Evolutionary conservation across 2,797 vertebrate species (phyloP), one percentile per base, ranked within the genome.

Genomic region (Caiman crocodilus): DNA sequence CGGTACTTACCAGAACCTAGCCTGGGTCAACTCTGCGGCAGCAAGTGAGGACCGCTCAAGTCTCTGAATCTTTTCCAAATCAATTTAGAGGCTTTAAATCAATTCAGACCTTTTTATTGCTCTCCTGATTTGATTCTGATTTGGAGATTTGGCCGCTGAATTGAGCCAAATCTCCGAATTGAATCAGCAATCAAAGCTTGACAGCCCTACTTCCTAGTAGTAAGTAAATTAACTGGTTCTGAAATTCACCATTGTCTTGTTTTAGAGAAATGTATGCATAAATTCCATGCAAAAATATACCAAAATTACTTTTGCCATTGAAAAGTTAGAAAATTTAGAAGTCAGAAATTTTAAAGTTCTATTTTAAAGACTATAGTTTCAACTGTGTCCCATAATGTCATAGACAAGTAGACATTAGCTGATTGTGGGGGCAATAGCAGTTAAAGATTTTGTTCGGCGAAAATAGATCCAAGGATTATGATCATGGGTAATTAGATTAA

Each of bases 211-310:
- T 50, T 50, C 9, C 42, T 50, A 50, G 42, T 50, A 50, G 42
- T 50, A 50, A 50, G 42, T 50, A 74, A 93, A 95, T 90, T 93
- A 92, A 83, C 32, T 89, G 93, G 81, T 92, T 56, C 92, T 35
- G 4, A 21, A 32, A 10, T 35, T 32, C 11, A 69, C n/a, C 17
- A 69, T 35, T 1, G 0, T 89, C 76, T 76, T 94, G 69, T 85
- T 92, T 94, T 82, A 84, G 85, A 83, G 55, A 92, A 92, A 89
- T 42, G 30, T 32, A 69, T 85, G 74, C 87, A 79, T 76, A 84
- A 90, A 65, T 65, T 87, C 76, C 76, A 82, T 42, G 12, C 42
- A 82, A 81, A 95, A 88, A 30, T 59, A 1, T 3, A 32, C 74
- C 8, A 65, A 90, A 64, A 16, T 26, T 30, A 77, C 64, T 50